Base-by-base conservation (phyloP, 2,888 invertebrate genomes). In the Standfussiana lucernea region DNA sequence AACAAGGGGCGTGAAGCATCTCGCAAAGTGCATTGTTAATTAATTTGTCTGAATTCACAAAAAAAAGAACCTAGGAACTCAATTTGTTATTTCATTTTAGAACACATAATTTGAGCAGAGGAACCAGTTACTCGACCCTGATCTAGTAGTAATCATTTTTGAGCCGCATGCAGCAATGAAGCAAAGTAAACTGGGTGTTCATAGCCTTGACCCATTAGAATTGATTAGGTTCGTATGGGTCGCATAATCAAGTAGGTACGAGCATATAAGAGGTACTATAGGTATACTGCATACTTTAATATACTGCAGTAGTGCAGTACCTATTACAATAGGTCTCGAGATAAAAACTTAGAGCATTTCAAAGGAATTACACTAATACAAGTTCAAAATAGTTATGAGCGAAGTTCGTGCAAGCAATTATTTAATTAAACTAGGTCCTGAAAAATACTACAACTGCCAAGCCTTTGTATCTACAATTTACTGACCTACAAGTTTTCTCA, bases 401-500 rank as follows among this genome's bases (percentile, higher is more conserved):
- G 24, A 50, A 53, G 2, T 61, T 21, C 15, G 24, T 68, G 68
- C 50, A 47, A 35, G n/a, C 47, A 35, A 24, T 61, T 68, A 50
- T 24, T 15, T 10, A 35, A 42, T 6, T n/a, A 32, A 37, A 62
- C 0, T 0, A 40, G 24, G 7, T 40, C 40, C 35, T 35, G 24
- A 61, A 11, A 61, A 8, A 61, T 71, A 59, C 7, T 18, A 28
- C 28, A 42, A 61, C 10, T 47, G 24, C 0, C 50, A 74, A n/a
- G 10, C 8, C n/a, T 64, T 64, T 7, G 32, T 8, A 6, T 45
- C 15, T 70, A 45, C 11, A 65, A 42, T 65, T 72, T 86, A 90
- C 93, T 90, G 79, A 96, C 97, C 97, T 94, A 92, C 94, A 95
- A 77, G 93, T 92, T 88, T 95, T 97, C 91, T 97, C 97, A 83